Evolutionary conservation across 2,797 vertebrate genomes (phyloP).

Genomic region (Phrynocephalus vlangalii): DNA sequence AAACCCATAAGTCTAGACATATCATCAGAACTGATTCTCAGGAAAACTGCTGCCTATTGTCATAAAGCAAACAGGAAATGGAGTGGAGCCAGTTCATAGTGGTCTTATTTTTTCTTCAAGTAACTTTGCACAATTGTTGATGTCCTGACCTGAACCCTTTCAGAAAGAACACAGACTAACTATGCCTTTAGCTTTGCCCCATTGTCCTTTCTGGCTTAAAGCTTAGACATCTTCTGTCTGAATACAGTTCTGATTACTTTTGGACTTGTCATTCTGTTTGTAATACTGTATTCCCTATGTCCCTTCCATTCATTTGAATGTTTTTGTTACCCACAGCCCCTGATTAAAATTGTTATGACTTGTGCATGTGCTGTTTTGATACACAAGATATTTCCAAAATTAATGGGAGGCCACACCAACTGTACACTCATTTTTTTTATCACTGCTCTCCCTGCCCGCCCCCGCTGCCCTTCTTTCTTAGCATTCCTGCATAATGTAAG

Average conservation of each 20-base stretch:
- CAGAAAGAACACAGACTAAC: neutral
- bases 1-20: no score
- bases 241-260: constrained; percentile 82
- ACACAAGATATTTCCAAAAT: constrained; percentile 70
- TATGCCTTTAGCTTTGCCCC: constrained; percentile 20
- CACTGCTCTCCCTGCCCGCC: constrained; percentile 22
- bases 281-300: constrained; percentile 78
- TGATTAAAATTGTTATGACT: constrained; percentile 62
- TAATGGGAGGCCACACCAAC: constrained; percentile 61
- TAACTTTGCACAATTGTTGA: constrained; percentile 38
- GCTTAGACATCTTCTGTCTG: constrained; percentile 76
- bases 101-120: constrained; percentile 40
- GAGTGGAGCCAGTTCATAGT: constrained; percentile 10
- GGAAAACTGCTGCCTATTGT: neutral
- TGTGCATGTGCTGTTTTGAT: constrained; percentile 64
- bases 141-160: constrained; percentile 75
- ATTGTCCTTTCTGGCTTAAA: constrained; percentile 61
- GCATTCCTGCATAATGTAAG: constrained; percentile 22
- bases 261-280: constrained; percentile 78
- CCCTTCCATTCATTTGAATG: constrained; percentile 74
- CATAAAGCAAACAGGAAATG: neutral
- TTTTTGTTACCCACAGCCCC: constrained; percentile 50
- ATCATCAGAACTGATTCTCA: neutral
- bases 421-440: constrained; percentile 51
- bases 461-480: constrained; percentile 24